Evolutionary conservation across 1,140 invertebrate genomes (phyloP), one percentile per base, ranked within the genome.

Genomic region (Anoplophora glabripennis): DNA sequence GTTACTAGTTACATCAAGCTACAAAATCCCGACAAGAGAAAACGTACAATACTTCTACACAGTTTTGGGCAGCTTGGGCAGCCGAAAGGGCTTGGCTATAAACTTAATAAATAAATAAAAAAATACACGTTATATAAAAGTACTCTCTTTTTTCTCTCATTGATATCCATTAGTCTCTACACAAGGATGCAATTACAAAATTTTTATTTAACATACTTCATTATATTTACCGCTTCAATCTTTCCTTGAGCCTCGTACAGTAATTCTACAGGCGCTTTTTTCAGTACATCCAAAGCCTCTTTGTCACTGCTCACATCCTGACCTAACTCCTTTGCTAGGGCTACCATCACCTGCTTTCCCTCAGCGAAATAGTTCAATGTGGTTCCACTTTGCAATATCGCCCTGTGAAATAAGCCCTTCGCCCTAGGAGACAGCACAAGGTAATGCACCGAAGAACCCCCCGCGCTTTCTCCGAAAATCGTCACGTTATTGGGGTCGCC

Each of bases 381-480:
- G 3, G 75, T 81, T 10, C 85, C 86, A 76, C 84, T 83, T 79
- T 85, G 82, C 12, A 81, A 67, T 37, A 88, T 85, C 0, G 78
- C 83, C 67, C 75, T 76, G 54, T 79, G 78, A 66, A 86, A 88
- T 36, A 87, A 72, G 9, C 84, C 85, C 81, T 72, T 68, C 72
- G 85, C 70, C 83, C 78, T 65, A 65, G 82, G 68, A 66, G 81
- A 80, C 8, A 83, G 54, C 47, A 64, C 62, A 7, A 56, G 53
- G 44, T 56, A 74, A 64, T 81, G 78, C 5, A 80, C 77, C 11
- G 75, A 73, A 11, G 78, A 75, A 21, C 78, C 84, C 1, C 85
- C 85, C 11, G 83, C 75, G 61, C 80, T 79, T 45, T 77, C 76
- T 42, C 85, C 85, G 72, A 84, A 80, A 48, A 86, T 72, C 3